phyloP scores from a whole-genome alignment of 2,113 vertebrate genomes.

The Alces alces region DNA sequence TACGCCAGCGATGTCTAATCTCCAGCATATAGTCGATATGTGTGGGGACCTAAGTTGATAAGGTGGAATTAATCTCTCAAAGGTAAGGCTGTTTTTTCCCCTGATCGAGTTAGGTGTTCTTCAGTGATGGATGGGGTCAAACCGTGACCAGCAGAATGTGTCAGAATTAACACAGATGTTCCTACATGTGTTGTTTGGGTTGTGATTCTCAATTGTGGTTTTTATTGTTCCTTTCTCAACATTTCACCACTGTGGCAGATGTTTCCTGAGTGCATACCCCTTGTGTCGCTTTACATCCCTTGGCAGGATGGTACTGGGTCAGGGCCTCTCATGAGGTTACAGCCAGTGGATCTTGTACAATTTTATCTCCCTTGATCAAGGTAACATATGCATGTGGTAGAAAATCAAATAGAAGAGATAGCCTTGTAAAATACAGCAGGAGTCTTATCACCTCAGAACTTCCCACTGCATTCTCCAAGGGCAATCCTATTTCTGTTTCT shows the following conservation, averaged over 20 bases:
- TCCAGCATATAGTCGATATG: not conserved
- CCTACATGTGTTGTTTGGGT: slow-evolving; percentile 19
- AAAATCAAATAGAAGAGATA: slow-evolving; percentile 23
- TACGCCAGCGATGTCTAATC: not conserved
- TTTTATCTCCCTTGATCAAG: not conserved
- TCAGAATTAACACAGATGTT: slow-evolving; percentile 56
- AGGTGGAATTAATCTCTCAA: not conserved
- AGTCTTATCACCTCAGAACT: not conserved
- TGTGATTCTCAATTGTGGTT: slow-evolving; percentile 4
- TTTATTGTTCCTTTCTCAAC: slow-evolving; percentile 47
- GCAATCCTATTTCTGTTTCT: not conserved
- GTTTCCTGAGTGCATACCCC: not conserved
- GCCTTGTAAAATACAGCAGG: not conserved
- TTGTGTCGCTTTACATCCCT: not conserved
- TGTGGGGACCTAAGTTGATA: not conserved
- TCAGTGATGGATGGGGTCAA: slow-evolving; percentile 35
- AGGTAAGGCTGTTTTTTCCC: not conserved
- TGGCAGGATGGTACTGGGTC: not conserved
- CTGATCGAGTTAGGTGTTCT: not conserved
- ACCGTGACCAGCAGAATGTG: not conserved
- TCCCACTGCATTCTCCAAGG: not conserved
- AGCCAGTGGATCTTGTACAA: not conserved
- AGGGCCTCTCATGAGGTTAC: not conserved
- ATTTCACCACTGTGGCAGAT: slow-evolving; percentile 3
- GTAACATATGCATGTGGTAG: not conserved